Evolutionary conservation across 2,113 vertebrate species (phyloP), one percentile per base, ranked within the genome.

Genomic region (Cromileptes altivelis): DNA sequence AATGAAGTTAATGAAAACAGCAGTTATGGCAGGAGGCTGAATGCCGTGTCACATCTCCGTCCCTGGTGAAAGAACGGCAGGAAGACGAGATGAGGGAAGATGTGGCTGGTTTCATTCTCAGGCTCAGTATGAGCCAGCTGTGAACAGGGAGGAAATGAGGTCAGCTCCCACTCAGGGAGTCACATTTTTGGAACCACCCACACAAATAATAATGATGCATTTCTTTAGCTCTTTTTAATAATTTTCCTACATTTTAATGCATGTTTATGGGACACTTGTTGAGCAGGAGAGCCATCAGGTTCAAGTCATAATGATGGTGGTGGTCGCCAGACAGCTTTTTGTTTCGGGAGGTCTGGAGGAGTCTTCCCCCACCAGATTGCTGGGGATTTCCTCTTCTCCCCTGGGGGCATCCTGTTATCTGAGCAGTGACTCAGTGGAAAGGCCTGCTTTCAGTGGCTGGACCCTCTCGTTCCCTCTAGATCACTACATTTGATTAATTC

Each of bases 401-500:
- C 61, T 15, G 37, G 80, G 86, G 88, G 67, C 87, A 84, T 90
- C 85, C 88, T 93, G 84, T 85, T 93, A 89, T 92, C 90, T 85
- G 86, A 92, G 78, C 88, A 74, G 77, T 91, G 85, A 90, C 80
- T 94, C 86, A 83, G 49, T 80, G 71, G 82, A 91, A 91, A 82
- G 45, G 64, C 17, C 61, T 70, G 23, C 27, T 75, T 79, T 84
- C 70, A 62, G 23, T 72, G 70, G 80, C 60, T 68, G 55, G 56
- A 62, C 70, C 14, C 58, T 83, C 79, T 83, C 81, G 25, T 72
- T 64, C 15, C 17, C 21, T 7, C 7, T n/a, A 56, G 40, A 85
- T 88, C 72, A 42, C 50, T 69, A 55, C 37, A 14, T 50, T n/a
- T 82, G 50, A 84, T 82, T 42, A 57, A 83, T 82, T 37, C 5